phyloP scores from a whole-genome alignment of 2,113 vertebrate genomes.

The Neopipo cinnamomea region DNA sequence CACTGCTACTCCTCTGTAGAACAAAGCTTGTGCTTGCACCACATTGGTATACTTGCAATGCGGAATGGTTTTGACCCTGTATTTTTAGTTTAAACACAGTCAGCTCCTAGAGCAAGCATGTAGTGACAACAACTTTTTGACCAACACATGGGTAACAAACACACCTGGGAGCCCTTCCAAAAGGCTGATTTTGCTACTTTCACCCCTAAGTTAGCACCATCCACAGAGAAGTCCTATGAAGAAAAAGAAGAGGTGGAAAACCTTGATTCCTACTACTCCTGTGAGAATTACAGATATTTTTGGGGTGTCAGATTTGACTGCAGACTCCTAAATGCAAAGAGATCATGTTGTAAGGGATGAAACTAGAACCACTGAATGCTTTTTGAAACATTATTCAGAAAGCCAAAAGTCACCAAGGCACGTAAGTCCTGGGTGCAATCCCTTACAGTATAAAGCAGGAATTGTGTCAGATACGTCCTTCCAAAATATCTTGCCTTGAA shows the following conservation, averaged over 20 bases:
- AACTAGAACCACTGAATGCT: neutral
- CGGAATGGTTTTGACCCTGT: neutral
- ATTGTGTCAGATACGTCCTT: neutral
- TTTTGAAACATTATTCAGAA: neutral
- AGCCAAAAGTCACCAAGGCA: neutral
- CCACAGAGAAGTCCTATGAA: neutral
- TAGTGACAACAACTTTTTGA: neutral
- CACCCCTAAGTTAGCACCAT: neutral
- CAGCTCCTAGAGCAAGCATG: neutral
- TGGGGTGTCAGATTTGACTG: neutral
- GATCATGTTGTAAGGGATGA: neutral
- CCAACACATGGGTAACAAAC: neutral
- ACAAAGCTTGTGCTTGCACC: neutral
- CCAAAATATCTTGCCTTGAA: neutral
- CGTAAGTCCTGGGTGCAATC: accelerated
- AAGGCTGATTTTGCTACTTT: neutral
- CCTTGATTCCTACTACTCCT: neutral
- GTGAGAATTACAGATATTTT: neutral
- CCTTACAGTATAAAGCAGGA: neutral
- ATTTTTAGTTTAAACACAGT: neutral
- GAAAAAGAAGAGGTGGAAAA: neutral
- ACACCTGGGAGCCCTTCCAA: neutral
- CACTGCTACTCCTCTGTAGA: neutral
- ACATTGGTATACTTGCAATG: neutral
- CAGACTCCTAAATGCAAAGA: neutral